Conservation (phyloP, 92 coral and sea anemone species). For the Porites cylindrica region DNA sequence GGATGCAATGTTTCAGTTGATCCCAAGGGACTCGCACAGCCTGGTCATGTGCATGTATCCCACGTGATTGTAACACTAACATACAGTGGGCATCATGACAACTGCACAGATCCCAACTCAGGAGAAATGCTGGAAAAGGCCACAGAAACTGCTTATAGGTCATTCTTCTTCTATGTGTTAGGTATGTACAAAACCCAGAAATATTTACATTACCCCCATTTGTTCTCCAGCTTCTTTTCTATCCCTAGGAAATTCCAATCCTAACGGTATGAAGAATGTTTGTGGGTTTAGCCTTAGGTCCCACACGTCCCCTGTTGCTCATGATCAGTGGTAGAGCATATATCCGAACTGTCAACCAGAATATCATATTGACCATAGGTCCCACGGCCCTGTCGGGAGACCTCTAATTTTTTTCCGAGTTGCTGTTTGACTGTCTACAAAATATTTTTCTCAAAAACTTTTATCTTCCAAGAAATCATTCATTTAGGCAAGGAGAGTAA, state of each 20-base stretch:
- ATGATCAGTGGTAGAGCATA: too few species aligned
- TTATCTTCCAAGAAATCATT: too few species aligned
- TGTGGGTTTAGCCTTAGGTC: too few species aligned
- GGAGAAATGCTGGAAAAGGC: neutral
- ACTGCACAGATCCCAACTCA: constrained; percentile 14
- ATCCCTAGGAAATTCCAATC: neutral
- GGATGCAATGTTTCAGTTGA: constrained; percentile 1
- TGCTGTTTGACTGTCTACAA: too few species aligned
- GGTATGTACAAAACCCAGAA: neutral
- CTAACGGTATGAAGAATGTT: too few species aligned
- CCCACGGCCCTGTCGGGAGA: too few species aligned
- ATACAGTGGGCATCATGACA: neutral
- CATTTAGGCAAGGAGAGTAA: too few species aligned
- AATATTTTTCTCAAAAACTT: too few species aligned
- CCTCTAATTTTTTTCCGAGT: too few species aligned
- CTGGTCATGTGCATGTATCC: constrained; percentile 6
- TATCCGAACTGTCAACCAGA: too few species aligned
- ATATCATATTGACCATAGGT: too few species aligned
- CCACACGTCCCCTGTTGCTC: too few species aligned
- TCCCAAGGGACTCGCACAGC: constrained; percentile 22
- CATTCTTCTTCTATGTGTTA: constrained; percentile 28
- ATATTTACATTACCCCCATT: neutral
- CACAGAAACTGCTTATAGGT: neutral
- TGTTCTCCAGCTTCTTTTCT: neutral
- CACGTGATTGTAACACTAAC: constrained; percentile 16